Evolutionary conservation across 1,140 invertebrate species (phyloP).

Genomic region (Caenorhabditis remanei): DNA sequence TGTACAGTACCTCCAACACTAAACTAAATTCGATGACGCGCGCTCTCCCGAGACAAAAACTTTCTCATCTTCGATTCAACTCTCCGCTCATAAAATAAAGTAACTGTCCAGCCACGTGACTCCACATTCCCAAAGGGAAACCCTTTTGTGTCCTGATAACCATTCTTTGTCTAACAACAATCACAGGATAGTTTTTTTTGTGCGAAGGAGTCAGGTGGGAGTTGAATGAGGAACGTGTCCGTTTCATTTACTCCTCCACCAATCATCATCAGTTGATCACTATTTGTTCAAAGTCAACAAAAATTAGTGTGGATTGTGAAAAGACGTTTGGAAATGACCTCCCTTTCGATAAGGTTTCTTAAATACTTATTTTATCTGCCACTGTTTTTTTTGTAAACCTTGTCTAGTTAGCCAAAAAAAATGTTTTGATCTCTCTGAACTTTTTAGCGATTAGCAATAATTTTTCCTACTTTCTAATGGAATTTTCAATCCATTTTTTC

Average conservation of each 20-base stretch:
- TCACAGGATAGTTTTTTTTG: neutral
- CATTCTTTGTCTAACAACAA: too few relatives aligned
- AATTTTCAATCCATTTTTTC: too few relatives aligned
- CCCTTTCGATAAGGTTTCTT: neutral
- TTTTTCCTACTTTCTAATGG: too few relatives aligned
- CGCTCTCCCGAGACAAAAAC: neutral
- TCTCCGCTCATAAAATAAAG: too few relatives aligned
- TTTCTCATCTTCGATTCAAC: neutral
- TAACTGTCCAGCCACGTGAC: neutral
- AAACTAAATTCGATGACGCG: neutral
- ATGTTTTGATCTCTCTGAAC: too few relatives aligned
- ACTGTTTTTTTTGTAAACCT: too few relatives aligned
- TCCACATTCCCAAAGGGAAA: neutral
- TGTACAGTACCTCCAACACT: neutral
- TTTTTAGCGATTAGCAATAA: too few relatives aligned
- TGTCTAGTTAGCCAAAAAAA: too few relatives aligned
- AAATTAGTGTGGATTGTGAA: slow-evolving; percentile 55
- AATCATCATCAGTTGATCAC: slow-evolving; percentile 54
- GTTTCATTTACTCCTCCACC: slow-evolving; percentile 4
- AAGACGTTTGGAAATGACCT: slow-evolving; percentile 46
- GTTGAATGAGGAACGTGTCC: neutral
- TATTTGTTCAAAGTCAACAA: slow-evolving; percentile 57
- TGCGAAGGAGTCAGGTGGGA: slow-evolving; percentile 41
- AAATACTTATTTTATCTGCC: neutral
- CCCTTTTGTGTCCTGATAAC: neutral